phyloP scores from a whole-genome alignment of 30 jellyfish, hydroid and myxozoan species.

The Hydra vulgaris region DNA sequence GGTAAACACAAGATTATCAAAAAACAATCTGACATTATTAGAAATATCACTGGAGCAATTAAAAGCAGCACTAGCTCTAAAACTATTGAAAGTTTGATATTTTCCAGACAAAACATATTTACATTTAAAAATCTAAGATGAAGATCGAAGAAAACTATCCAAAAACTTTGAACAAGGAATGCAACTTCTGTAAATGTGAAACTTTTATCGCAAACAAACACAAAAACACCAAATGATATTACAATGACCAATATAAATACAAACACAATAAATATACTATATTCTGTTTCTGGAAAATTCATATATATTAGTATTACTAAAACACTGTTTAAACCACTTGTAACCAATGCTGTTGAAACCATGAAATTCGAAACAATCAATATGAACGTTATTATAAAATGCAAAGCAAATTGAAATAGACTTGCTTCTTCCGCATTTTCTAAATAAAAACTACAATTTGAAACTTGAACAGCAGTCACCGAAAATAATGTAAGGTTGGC shows the following conservation, averaged over 20 bases:
- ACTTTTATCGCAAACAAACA: neutral
- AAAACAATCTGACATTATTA: neutral
- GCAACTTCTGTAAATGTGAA: constrained; percentile 3
- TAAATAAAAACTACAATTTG: neutral
- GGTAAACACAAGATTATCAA: neutral
- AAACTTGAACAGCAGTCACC: neutral
- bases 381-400: neutral
- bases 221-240: neutral
- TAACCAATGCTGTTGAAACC: neutral
- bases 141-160: neutral
- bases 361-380: neutral
- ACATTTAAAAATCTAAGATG: neutral
- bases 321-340: neutral
- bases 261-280: neutral
- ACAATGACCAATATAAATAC: neutral
- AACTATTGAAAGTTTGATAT: neutral
- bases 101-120: neutral
- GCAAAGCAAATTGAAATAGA: neutral
- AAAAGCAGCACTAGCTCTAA: neutral
- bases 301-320: neutral
- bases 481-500: neutral
- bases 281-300: neutral
- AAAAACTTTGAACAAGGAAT: neutral
- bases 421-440: neutral
- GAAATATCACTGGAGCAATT: neutral